These are phyloP conservation scores for Seira sanloemensis DNA, from an alignment of 2,888 invertebrate species.

Conservation along the genomic window DNA sequence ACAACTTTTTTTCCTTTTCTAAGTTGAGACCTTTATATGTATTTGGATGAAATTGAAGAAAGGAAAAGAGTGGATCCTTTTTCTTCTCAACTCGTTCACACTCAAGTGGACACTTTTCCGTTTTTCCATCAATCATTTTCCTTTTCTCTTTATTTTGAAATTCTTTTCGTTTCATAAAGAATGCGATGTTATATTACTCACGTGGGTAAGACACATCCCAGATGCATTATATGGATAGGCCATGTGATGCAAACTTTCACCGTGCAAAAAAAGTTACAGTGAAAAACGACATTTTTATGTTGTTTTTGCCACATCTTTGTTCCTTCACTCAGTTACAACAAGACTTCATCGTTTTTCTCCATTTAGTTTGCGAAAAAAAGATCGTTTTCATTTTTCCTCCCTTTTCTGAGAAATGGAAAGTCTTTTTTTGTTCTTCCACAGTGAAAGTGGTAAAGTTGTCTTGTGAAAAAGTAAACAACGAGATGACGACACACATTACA, in stretches of 20 bases:
- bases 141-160: constrained; percentile 19
- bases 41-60: not conserved
- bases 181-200: no score
- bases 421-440: no score
- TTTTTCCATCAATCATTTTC: not conserved
- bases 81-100: constrained; percentile 45
- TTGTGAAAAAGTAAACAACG: constrained; percentile 50
- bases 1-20: constrained; percentile 1
- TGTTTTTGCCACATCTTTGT: constrained; percentile 53
- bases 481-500: constrained; percentile 54
- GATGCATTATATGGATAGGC: no score
- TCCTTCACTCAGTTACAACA: constrained; percentile 37
- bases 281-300: constrained; percentile 45
- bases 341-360: no score
- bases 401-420: no score
- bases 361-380: no score
- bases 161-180: no score
- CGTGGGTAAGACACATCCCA: no score
- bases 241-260: no score
- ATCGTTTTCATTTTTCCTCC: no score
- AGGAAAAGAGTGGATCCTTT: not conserved
- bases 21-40: not conserved
- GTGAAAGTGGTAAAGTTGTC: constrained; percentile 48
- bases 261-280: no score
- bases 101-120: constrained; percentile 26